Evolutionary conservation across 2,797 vertebrate species (phyloP), one percentile per base, ranked within the genome.

Genomic region (Danionella dracula): DNA sequence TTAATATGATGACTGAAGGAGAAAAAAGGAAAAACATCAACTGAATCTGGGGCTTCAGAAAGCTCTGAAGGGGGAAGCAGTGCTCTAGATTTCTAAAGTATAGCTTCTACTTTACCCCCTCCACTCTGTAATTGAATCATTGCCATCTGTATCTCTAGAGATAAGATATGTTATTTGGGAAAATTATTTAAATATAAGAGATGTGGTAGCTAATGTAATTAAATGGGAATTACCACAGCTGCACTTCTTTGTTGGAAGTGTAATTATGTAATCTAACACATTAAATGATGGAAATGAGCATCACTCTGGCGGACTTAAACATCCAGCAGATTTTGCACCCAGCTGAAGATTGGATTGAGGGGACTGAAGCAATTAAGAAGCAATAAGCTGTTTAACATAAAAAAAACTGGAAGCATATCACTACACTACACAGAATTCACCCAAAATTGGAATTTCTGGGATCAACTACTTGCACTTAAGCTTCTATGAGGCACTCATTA

Each of bases 221-320:
- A 90, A 84, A 77, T 54, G 73, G 76, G 80, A 84, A 84, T 85
- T 82, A 87, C 87, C 88, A 85, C 87, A 88, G 87, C 86, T 88
- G 87, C 81, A 87, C 77, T 80, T 87, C 85, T 79, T 84, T 76
- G 72, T 77, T 74, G 78, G 79, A 87, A 78, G 78, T 82, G 76
- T 88, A 89, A 89, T 90, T 87, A 87, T 86, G 79, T 86, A 85
- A 87, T 85, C 66, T 81, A 85, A 87, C 84, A 85, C 87, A 83
- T 88, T 85, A 86, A 85, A 85, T 84, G 82, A 87, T 78, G 72
- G 67, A 85, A 89, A 88, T 85, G 83, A 87, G 75, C 85, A 85
- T 84, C 79, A 80, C 68, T 57, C 81, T 67, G 67, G 45, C 17
- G 58, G 77, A 74, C 64, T 84, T 73, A 77, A 82, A 78, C 77